phyloP scores from a whole-genome alignment of 2,888 invertebrate genomes.

The Plagodis dolabraria region DNA sequence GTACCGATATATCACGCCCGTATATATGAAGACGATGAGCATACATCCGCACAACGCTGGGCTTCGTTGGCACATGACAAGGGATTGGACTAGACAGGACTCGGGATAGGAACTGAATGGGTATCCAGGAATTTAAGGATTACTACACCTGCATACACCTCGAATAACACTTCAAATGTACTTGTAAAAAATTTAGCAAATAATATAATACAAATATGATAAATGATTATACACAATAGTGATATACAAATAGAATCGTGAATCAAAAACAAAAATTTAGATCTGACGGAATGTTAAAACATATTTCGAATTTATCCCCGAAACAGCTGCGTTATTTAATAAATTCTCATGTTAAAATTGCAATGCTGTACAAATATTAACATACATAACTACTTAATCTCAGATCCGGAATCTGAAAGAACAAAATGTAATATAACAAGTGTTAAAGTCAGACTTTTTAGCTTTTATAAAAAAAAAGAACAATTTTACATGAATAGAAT shows the following conservation, averaged over 20 bases:
- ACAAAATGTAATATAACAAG: constrained; percentile 74
- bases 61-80: constrained; percentile 80
- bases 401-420: constrained; percentile 74
- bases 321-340: constrained; percentile 57
- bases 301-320: constrained; percentile 66
- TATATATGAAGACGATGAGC: constrained; percentile 30
- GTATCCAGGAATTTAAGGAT: constrained; percentile 58
- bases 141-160: constrained; percentile 31
- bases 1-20: constrained; percentile 4
- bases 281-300: constrained; percentile 75
- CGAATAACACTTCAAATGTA: constrained; percentile 15
- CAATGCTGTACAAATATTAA: constrained; percentile 40
- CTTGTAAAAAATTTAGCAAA: constrained; percentile 31
- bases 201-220: constrained; percentile 35
- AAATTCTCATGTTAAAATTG: constrained; percentile 65
- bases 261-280: constrained; percentile 64
- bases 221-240: constrained; percentile 39
- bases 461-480: constrained; percentile 75
- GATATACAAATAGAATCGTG: constrained; percentile 49
- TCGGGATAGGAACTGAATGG: constrained; percentile 68
- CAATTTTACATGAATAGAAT: constrained; percentile 80
- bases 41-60: constrained; percentile 61
- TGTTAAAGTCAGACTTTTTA: constrained; percentile 83
- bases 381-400: constrained; percentile 69
- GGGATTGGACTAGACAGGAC: constrained; percentile 81